Base-by-base conservation (phyloP, 2,797 vertebrate genomes). In the Acipenser ruthenus region DNA sequence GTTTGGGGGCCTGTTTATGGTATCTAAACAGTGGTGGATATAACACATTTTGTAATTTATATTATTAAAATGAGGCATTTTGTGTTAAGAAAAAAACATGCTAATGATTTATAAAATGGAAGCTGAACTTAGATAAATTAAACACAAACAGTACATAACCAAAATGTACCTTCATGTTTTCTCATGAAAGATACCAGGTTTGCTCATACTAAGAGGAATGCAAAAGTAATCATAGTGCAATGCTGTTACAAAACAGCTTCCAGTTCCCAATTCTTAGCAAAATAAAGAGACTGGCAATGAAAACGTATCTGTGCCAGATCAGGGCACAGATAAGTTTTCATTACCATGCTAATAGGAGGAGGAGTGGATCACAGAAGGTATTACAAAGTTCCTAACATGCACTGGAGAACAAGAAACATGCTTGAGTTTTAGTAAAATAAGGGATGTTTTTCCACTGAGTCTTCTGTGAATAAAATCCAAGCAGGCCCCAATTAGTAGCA, bases 401-500 rank as follows among this genome's bases (percentile, higher is more conserved):
- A 55, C 52, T 55, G n/a, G 52, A 55, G 52, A 55, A 55, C 6
- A 55, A 9, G n/a, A 55, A 55, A n/a, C 9, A 55, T 55, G n/a
- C 6, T 55, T 55, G n/a, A 55, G 9, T 9, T 55, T 9, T 55
- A 55, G n/a, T 10, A 2, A 55, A 55, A 55, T 55, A 55, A 55
- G 52, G 9, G n/a, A 4, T 37, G 9, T 55, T 55, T 6, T 55
- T 55, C 6, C 9, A 55, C 12, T 55, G 52, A 55, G n/a, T 55
- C 52, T 55, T 55, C n/a, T 10, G 52, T 55, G 52, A 55, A 55
- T 55, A 55, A 6, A 55, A 55, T 55, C n/a, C n/a, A 9, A 55
- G n/a, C 52, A 55, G 52, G 52, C 52, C 52, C 52, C n/a, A 55
- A 55, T 55, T 55, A 55, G 52, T 55, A n/a, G 52, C 9, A 55